Evolutionary conservation across 2,113 vertebrate species (phyloP).

Genomic region (Aramus guarauna): DNA sequence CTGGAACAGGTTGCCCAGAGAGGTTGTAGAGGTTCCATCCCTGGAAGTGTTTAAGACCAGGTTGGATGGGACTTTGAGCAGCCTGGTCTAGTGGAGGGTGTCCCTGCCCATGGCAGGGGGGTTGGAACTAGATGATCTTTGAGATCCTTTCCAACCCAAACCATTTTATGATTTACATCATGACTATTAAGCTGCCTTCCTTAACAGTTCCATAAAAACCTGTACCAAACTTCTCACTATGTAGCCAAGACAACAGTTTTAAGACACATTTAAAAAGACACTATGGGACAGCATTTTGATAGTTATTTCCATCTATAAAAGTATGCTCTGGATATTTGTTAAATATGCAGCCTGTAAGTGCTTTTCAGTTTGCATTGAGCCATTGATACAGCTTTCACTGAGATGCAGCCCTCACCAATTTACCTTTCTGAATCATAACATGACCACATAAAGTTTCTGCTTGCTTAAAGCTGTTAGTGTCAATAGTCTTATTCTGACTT

Average conservation of each 20-base stretch:
- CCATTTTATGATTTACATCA: no score
- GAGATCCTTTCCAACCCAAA: no score
- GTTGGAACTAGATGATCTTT: no score
- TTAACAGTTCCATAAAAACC: neutral
- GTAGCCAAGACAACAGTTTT: neutral
- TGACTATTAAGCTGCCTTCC: neutral
- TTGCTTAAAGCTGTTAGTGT: neutral
- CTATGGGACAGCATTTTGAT: neutral
- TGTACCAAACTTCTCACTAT: neutral
- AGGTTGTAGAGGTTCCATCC: no score
- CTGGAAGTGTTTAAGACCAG: no score
- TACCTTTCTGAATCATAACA: neutral
- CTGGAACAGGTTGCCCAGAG: no score
- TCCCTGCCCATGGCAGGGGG: no score
- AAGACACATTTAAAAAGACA: neutral
- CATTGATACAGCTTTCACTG: neutral
- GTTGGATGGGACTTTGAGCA: no score
- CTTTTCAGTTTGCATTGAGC: neutral
- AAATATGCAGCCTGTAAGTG: neutral
- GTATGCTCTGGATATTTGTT: neutral
- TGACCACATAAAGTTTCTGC: neutral
- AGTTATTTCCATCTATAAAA: neutral
- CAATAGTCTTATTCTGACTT: neutral
- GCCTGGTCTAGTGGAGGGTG: no score
- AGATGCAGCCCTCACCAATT: neutral